These are phyloP conservation scores for Ibycter americanus DNA, from an alignment of 2,797 vertebrate genomes.

Conservation along the genomic window DNA sequence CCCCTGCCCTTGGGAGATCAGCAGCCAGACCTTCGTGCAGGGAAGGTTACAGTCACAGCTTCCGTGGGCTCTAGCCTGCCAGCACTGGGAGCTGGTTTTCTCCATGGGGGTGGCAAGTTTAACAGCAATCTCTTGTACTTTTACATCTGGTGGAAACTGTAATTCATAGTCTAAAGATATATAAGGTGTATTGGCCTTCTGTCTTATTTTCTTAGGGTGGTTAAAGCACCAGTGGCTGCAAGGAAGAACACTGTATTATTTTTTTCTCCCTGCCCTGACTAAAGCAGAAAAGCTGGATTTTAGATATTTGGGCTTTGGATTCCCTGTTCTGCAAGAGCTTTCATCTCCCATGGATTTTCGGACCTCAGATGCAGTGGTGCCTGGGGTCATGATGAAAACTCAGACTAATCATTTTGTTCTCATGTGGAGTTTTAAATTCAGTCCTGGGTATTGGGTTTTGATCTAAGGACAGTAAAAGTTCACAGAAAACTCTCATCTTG, in stretches of 20 bases:
- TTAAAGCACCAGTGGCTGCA: neutral
- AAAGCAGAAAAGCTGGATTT: neutral
- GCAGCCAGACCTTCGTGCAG: neutral
- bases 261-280: neutral
- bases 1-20: neutral
- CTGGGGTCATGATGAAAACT: neutral
- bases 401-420: neutral
- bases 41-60: neutral
- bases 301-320: neutral
- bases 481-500: neutral
- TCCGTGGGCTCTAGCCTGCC: neutral
- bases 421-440: neutral
- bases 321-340: neutral
- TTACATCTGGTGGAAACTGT: neutral
- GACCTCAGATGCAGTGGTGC: rapidly evolving
- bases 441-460: neutral
- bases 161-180: neutral
- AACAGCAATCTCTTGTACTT: neutral
- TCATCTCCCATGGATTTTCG: neutral
- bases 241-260: neutral
- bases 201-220: neutral
- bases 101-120: neutral
- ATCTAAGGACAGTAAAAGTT: neutral
- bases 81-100: neutral
- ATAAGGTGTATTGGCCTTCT: neutral